Base-by-base conservation (phyloP, 2,797 vertebrate genomes). In the Hippoglossus hippoglossus region DNA sequence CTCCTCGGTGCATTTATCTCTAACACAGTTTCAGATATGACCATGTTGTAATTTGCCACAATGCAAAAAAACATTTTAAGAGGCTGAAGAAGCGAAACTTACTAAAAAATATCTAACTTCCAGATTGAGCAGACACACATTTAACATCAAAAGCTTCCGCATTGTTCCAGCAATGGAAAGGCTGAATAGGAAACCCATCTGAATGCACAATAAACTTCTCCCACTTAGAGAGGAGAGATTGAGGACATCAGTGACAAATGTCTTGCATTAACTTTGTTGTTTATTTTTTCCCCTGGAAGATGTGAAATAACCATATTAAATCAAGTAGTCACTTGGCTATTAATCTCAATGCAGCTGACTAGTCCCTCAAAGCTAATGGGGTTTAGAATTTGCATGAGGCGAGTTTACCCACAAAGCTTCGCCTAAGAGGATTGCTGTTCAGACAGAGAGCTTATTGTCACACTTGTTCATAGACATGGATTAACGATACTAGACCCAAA, bases 281-380 rank as follows among this genome's bases (percentile, higher is more conserved):
- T 94, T 94, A 92, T 93, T 94, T 49, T 91, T 87, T 81, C 88
- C 87, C 89, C 90, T 81, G 74, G 90, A 94, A 93, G 92, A 93
- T 89, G 88, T 87, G 90, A 92, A 95, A 94, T 94, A 94, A 94
- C 94, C 92, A 92, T 94, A 95, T 95, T 95, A 94, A 95, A 95
- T 94, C 94, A 94, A 92, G 91, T 86, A 90, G 91, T 94, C 92
- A 91, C 85, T 91, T 83, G 89, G 88, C 91, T 93, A 95, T 95
- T 94, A 93, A 95, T 95, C 94, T 94, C 92, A 94, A 92, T 95
- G 93, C 89, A 88, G 91, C 87, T 89, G 91, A 94, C 93, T 94
- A 93, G 93, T 95, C 92, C 89, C 92, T 94, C 91, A 94, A 93
- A 94, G 92, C 94, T 94, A 95, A 94, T 95, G 93, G 94, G 92